Conservation (phyloP, 2,888 invertebrate genomes). For the Yponomeuta evonymella region DNA sequence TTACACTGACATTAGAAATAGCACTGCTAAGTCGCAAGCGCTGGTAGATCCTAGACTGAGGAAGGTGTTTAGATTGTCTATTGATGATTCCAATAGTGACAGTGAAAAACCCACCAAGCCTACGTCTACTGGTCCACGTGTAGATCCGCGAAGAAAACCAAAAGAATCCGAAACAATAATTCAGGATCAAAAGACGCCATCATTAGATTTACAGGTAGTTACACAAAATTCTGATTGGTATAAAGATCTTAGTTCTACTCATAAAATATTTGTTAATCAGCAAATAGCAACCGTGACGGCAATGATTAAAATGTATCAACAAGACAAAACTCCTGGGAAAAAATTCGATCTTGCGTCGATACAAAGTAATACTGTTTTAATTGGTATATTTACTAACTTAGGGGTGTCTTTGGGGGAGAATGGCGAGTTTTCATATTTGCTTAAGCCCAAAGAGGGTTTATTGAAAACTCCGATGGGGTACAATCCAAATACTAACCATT, state of each 20-base stretch:
- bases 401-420: slow-evolving; percentile 76
- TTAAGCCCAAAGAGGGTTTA: slow-evolving; percentile 66
- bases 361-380: slow-evolving; percentile 68
- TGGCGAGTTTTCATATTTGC: slow-evolving; percentile 71
- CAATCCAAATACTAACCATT: slow-evolving; percentile 51
- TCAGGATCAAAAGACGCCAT: slow-evolving; percentile 50
- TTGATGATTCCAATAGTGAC: slow-evolving; percentile 79
- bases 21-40: slow-evolving; percentile 82
- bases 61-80: slow-evolving; percentile 82
- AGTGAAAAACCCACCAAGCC: slow-evolving; percentile 65
- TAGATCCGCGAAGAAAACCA: slow-evolving; percentile 68
- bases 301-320: slow-evolving; percentile 77
- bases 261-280: slow-evolving; percentile 83
- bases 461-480: slow-evolving; percentile 62
- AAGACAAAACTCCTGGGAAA: slow-evolving; percentile 72
- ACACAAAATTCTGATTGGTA: slow-evolving; percentile 83
- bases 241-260: slow-evolving; percentile 81
- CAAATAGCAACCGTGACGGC: slow-evolving; percentile 79
- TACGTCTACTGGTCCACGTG: slow-evolving; percentile 53
- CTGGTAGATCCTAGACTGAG: slow-evolving; percentile 85
- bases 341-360: slow-evolving; percentile 72
- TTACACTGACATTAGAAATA: slow-evolving; percentile 83
- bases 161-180: slow-evolving; percentile 46
- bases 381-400: slow-evolving; percentile 78
- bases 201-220: slow-evolving; percentile 77